Evolutionary conservation across 2,888 invertebrate species (phyloP).

Genomic region (Cataglyphis albicans): DNA sequence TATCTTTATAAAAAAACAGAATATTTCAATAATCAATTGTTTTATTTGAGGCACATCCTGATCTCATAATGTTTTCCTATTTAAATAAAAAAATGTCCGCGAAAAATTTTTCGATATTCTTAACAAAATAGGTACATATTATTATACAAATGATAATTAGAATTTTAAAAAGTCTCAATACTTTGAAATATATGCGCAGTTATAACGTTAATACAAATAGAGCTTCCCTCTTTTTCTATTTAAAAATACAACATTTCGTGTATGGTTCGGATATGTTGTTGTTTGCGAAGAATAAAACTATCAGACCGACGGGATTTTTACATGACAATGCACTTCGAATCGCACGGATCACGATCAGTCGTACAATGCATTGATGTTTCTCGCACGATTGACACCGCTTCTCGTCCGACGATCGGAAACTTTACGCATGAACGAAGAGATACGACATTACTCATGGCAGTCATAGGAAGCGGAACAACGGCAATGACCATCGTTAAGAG

Average conservation of each 20-base stretch:
- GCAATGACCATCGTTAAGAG: constrained; percentile 52
- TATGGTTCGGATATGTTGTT: constrained; percentile 12
- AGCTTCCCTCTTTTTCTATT: not conserved
- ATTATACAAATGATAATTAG: not conserved
- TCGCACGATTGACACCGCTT: constrained; percentile 75
- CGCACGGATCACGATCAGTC: constrained; percentile 51
- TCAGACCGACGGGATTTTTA: constrained; percentile 36
- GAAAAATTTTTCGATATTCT: not conserved
- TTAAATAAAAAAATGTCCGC: not conserved
- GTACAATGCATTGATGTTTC: constrained; percentile 73
- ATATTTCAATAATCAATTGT: not conserved
- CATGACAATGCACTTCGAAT: constrained; percentile 67
- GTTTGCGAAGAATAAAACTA: constrained; percentile 42
- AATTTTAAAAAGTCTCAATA: not conserved
- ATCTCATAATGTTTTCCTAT: not conserved
- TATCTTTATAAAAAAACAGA: not conserved
- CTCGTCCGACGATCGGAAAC: constrained; percentile 75
- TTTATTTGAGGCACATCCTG: not conserved
- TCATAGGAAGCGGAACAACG: constrained; percentile 73
- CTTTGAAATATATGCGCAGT: not conserved
- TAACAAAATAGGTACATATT: not conserved
- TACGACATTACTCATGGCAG: constrained; percentile 74
- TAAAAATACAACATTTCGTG: constrained; percentile 12
- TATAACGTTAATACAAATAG: not conserved
- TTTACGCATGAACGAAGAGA: constrained; percentile 75